Evolutionary conservation across 2,113 vertebrate genomes (phyloP).

Genomic region (Nothocercus nigrocapillus): DNA sequence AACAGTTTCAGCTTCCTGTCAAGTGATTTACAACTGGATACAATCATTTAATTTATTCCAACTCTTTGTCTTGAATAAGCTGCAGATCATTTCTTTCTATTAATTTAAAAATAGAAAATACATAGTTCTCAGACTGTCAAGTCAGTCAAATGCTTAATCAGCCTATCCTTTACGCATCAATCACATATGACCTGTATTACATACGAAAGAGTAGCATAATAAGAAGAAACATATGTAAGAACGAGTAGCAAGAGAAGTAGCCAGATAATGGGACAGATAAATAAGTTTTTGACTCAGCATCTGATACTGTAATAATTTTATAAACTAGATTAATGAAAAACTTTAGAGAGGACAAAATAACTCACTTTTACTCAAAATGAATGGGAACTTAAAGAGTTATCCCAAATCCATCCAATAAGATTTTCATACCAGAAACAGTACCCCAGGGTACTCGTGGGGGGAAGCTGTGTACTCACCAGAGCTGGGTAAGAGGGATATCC

Average conservation of each 20-base stretch:
- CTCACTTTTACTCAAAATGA: neutral
- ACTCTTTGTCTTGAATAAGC: neutral
- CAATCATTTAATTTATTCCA: neutral
- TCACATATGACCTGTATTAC: neutral
- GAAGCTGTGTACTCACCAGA: conserved; percentile 85
- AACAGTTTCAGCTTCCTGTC: neutral
- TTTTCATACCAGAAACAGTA: neutral
- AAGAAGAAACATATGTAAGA: neutral
- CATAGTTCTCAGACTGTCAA: neutral
- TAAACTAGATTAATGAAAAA: neutral
- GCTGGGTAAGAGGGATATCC: conserved; percentile 98
- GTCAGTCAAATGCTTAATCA: neutral
- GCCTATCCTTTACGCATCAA: neutral
- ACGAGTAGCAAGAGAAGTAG: neutral
- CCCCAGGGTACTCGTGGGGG: too few species aligned
- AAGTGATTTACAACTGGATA: neutral
- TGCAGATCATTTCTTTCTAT: neutral
- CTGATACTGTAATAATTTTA: neutral
- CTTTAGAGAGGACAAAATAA: neutral
- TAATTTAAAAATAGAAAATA: neutral
- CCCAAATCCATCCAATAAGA: fast-evolving
- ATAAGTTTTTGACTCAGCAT: neutral
- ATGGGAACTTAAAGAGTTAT: neutral
- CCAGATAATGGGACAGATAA: neutral
- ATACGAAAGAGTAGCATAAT: neutral